Evolutionary conservation across 2,797 vertebrate species (phyloP), one percentile per base, ranked within the genome.

Genomic region (Rhabdophis nuchalis): DNA sequence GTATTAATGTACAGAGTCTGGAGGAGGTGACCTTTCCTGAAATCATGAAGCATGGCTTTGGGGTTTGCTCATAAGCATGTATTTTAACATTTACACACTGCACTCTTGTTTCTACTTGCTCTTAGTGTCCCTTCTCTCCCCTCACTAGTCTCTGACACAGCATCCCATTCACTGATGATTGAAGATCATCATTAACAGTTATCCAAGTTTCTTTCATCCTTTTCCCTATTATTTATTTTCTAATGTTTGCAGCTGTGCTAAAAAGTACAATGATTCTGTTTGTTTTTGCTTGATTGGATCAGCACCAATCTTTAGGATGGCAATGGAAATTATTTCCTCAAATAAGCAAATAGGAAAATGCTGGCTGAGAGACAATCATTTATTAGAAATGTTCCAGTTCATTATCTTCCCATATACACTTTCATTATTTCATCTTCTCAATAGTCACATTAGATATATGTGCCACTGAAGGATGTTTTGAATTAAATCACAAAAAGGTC

Each of bases 371-470:
- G 89, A 87, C 32, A 93, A 56, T 41, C 8, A 85, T 64, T 56
- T 88, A 72, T 90, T 93, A 46, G 60, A 90, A 93, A 91, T 90
- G 89, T 36, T 93, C 89, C 60, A 25, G 82, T 90, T 93, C 92
- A 93, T 93, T 93, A 90, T 64, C 50, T 93, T 46, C 20, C 27
- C 32, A 85, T 46, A 91, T 90, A 58, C 29, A 91, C 89, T 90
- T 29, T 46, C 86, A 56, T 93, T 90, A 90, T 88, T 88, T 82
- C 56, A 85, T 60, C 46, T 57, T 61, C 64, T 88, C 46, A 61
- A 68, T 20, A 91, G 64, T 60, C n/a, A 54, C 20, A 88, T 87
- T 61, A 36, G 60, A 50, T 32, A 41, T 60, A 57, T 88, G 41
- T 88, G 41, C 50, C 9, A 16, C 41, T 85, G 61, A 93, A 61